Conservation (phyloP, 2,113 vertebrate genomes). For the Mastomys coucha region DNA sequence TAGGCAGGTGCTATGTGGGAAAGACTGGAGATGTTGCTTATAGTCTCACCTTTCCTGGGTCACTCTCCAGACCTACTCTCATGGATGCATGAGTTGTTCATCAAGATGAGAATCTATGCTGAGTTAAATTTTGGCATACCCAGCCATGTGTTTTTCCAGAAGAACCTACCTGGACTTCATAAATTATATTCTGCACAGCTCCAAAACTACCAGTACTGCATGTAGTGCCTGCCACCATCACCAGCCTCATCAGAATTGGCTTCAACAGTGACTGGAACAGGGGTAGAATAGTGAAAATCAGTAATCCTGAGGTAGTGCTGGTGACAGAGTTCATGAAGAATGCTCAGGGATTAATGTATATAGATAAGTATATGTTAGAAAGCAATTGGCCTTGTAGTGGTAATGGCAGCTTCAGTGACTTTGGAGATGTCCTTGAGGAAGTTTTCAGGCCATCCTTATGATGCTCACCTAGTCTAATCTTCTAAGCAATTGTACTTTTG, state of each 20-base stretch:
- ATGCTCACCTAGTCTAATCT: background rate
- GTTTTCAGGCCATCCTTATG: background rate
- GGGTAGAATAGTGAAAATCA: background rate
- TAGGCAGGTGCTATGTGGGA: background rate
- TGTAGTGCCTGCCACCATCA: background rate
- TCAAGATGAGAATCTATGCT: background rate
- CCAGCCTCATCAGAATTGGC: background rate
- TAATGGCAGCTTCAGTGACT: background rate
- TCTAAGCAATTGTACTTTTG: background rate
- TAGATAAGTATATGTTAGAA: background rate
- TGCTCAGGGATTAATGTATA: background rate
- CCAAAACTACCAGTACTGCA: background rate
- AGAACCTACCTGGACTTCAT: too few relatives aligned
- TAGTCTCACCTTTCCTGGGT: background rate
- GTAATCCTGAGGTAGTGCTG: background rate
- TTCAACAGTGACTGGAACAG: background rate
- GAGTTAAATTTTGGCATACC: background rate
- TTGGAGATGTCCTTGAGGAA: background rate
- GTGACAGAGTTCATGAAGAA: background rate
- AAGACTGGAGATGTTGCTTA: background rate
- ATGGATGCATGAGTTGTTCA: background rate
- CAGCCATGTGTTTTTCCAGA: background rate
- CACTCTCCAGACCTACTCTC: background rate
- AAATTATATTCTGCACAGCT: background rate
- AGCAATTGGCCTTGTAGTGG: background rate